Conservation (phyloP, 2,113 vertebrate species). For the Alouatta palliata region DNA sequence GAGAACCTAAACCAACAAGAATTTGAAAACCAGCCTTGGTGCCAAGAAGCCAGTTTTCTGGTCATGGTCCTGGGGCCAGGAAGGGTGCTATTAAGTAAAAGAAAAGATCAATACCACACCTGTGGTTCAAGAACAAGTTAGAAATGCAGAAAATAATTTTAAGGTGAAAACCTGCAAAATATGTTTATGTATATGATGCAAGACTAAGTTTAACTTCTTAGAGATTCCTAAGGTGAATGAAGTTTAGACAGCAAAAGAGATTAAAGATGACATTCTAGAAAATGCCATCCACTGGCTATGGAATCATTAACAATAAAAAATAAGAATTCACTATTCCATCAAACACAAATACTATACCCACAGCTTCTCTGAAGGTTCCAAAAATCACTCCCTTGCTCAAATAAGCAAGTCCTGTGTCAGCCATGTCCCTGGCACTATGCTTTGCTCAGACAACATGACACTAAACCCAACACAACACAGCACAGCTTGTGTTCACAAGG, state of each 20-base stretch:
- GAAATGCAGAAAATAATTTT: not conserved
- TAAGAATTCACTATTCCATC: not conserved
- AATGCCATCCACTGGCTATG: not conserved
- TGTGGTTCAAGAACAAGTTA: not conserved
- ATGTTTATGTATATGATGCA: not conserved
- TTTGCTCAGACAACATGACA: not conserved
- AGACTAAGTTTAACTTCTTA: conserved; percentile 26
- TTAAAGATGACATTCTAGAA: conserved; percentile 22
- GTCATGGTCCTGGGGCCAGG: not conserved
- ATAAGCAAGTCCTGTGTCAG: not conserved
- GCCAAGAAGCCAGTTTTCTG: conserved; percentile 10
- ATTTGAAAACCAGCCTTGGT: not conserved
- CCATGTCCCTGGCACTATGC: not conserved
- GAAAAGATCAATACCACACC: not conserved
- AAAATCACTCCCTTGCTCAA: not conserved
- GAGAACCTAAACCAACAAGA: not conserved
- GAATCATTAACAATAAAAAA: conserved; percentile 37
- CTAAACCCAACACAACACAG: not conserved
- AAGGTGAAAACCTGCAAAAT: not conserved
- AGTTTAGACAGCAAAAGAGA: not conserved
- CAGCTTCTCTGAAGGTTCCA: conserved; percentile 29
- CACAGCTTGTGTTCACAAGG: not conserved
- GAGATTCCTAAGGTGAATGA: not conserved
- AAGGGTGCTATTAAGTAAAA: not conserved
- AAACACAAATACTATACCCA: conserved; percentile 2